Base-by-base conservation (phyloP, 2,888 invertebrate genomes). In the Arge pagana region DNA sequence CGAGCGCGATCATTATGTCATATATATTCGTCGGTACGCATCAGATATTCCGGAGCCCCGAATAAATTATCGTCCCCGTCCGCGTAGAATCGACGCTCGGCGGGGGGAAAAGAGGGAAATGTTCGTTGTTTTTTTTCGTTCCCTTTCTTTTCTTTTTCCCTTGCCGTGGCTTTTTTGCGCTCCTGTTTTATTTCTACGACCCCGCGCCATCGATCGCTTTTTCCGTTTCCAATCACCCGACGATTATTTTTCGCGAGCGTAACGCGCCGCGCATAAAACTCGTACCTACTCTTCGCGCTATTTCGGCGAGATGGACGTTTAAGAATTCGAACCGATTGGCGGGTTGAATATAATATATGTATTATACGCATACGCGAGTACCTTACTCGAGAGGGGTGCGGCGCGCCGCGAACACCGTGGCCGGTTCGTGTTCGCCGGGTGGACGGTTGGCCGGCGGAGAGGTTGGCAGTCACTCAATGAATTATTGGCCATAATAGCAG, bases 401-500 rank as follows among this genome's bases (percentile, higher is more conserved):
- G 45, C 45, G 45, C 31, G 31, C 45, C 33, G 45, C 35, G n/a
- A n/a, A 31, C 45, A 45, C 45, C 33, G 45, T n/a, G n/a, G 30
- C 31, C 45, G 33, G 31, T 45, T n/a, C n/a, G n/a, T n/a, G n/a
- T n/a, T n/a, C n/a, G n/a, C n/a, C 45, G 33, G 45, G 15, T 18
- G 33, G 35, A 33, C 45, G 33, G 19, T 45, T 45, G 45, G 21
- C 45, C 64, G 66, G 61, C 64, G 66, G 63, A 69, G 68, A 65
- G 67, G 66, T 67, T 72, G 70, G 70, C 74, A 72, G 72, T 74
- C 72, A 70, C 74, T 74, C 75, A 72, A 75, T 75, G 75, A 75
- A 73, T 75, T 75, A 75, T 74, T 75, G 75, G 71, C 74, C 75
- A 75, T 75, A 75, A 75, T 75, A 75, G 75, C 75, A 74, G 75